phyloP scores from a whole-genome alignment of 2,797 vertebrate species.

The Paguma larvata region DNA sequence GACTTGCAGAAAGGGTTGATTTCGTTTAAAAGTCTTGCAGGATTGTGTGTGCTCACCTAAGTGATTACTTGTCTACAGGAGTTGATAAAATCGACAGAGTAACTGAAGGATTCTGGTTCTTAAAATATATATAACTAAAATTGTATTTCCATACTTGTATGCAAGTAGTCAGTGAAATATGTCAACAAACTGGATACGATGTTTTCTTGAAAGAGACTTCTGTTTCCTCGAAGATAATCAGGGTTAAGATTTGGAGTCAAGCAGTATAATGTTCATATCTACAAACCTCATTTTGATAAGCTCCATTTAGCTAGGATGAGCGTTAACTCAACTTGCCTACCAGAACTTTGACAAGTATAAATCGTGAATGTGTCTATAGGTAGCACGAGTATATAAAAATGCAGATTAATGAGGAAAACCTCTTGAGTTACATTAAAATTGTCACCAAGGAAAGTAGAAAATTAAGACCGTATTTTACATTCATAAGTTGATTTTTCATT shows the following conservation, averaged over 20 bases:
- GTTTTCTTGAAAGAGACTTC: conserved; percentile 48
- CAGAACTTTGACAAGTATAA: not conserved
- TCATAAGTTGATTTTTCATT: not conserved
- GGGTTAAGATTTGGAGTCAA: not conserved
- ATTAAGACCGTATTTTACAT: not conserved
- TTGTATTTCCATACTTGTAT: conserved; percentile 78
- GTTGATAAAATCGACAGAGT: conserved; percentile 74
- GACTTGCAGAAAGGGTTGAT: conserved; percentile 74
- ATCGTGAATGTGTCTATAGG: not conserved
- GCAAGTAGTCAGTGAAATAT: not conserved
- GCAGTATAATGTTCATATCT: not conserved
- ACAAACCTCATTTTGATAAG: not conserved
- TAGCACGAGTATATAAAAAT: not conserved
- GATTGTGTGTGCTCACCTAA: conserved; percentile 63
- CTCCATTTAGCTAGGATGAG: not conserved
- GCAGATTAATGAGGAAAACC: not conserved
- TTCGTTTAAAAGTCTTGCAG: conserved; percentile 80
- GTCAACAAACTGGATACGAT: conserved; percentile 44
- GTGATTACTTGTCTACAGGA: conserved; percentile 72
- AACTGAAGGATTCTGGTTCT: conserved; percentile 78
- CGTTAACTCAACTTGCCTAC: not conserved
- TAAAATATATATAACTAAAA: conserved; percentile 72
- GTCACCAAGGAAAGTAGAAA: conserved; percentile 13
- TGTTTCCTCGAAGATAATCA: not conserved
- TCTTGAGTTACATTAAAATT: not conserved